These are phyloP conservation scores for Mustela nigripes DNA, from an alignment of 2,113 vertebrate genomes.

Conservation along the genomic window DNA sequence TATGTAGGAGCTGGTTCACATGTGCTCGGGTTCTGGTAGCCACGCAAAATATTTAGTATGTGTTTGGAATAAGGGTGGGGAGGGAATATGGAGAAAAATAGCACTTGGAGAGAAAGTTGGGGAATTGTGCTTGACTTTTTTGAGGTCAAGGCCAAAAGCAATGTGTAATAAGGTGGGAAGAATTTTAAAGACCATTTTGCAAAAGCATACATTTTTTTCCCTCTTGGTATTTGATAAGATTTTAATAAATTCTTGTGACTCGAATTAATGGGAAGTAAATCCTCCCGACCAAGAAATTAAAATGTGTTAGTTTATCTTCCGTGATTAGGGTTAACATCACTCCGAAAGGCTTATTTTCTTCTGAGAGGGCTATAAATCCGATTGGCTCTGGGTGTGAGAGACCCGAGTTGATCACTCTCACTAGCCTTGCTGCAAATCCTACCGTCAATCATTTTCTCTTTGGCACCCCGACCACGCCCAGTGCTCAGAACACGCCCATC, in stretches of 20 bases:
- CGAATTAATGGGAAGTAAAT: slow-evolving; percentile 28
- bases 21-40: not conserved
- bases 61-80: not conserved
- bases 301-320: slow-evolving; percentile 8
- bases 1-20: not conserved
- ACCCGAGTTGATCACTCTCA: not conserved
- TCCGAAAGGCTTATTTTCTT: not conserved
- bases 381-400: not conserved
- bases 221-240: not conserved
- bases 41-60: not conserved
- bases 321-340: not conserved
- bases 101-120: not conserved
- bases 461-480: slow-evolving; percentile 37
- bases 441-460: slow-evolving; percentile 25
- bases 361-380: not conserved
- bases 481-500: slow-evolving; percentile 2
- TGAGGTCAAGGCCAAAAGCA: slow-evolving; percentile 28
- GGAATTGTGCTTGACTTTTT: slow-evolving; percentile 41
- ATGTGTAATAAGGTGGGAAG: not conserved
- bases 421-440: not conserved
- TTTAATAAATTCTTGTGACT: slow-evolving; percentile 55
- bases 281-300: slow-evolving; percentile 42
- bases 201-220: not conserved
- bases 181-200: slow-evolving; percentile 46
- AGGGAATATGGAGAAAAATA: not conserved